Base-by-base conservation (phyloP, 1,140 invertebrate species). In the Hypothenemus hampei region DNA sequence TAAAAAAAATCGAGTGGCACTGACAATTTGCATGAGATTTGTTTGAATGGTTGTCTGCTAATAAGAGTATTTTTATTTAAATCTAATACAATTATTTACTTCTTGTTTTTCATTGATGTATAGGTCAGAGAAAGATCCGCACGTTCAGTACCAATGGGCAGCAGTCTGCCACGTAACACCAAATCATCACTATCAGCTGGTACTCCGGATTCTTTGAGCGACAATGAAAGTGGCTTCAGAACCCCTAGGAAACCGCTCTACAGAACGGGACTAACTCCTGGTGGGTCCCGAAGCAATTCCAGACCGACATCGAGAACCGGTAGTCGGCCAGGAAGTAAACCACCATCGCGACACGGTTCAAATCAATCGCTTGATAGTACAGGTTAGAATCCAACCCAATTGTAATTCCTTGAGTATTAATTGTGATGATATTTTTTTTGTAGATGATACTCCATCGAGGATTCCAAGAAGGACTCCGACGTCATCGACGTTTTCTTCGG, bases 311-410 rank as follows among this genome's bases (percentile, higher is more conserved):
- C 88, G 35, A 77, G 89, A 64, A 85, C 89, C 41, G 82, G 84
- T 24, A 92, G 88, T 63, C 80, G 92, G 65, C 79, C 83, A 58
- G 85, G 87, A 35, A 89, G 88, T 24, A 92, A 93, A 71, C 91
- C 92, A 61, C 88, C 91, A 16, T 95, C 92, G 67, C 83, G 93
- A 66, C 89, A 94, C 67, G 92, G 91, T 55, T 97, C 93, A 23
- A 93, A 91, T 64, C 80, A 93, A 37, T 93, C 91, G 16, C 75
- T 95, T 48, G 91, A 95, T 68, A 91, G 88, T 69, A 89, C 87
- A 67, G 86, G 88, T 91, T 73, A 71, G 44, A 15, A 15, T 37
- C 18, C 4, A 3, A 13, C 13, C 18, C 7, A 7, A 37, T 37
- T 16, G 10, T 3, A 37, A n/a, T n/a, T n/a, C n/a, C n/a, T n/a